Evolutionary conservation across 30 jellyfish, hydroid and myxozoan species (phyloP).

Genomic region (Calvadosia cruxmelitensis): DNA sequence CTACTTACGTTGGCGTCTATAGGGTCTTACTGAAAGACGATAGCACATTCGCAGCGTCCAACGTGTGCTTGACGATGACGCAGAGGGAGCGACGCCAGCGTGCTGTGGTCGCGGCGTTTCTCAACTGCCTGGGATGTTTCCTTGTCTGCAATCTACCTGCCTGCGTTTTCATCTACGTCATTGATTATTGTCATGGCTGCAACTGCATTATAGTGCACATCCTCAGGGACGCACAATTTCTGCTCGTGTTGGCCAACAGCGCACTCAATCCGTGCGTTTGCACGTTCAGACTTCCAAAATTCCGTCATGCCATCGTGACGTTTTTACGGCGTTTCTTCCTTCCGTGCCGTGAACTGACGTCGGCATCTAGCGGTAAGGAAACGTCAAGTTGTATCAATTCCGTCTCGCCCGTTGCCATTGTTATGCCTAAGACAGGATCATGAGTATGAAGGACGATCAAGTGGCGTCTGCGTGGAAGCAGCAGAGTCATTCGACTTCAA

Average conservation of each 20-base stretch:
- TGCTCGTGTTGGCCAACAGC: slow-evolving; percentile 31
- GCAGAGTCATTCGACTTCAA: too few species aligned
- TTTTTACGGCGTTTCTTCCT: too few species aligned
- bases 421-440: too few species aligned
- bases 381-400: too few species aligned
- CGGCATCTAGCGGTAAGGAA: too few species aligned
- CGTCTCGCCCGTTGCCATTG: too few species aligned
- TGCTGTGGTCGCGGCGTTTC: slow-evolving; percentile 36
- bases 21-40: slow-evolving; percentile 5
- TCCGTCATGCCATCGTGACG: slow-evolving; percentile 2
- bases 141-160: slow-evolving; percentile 57
- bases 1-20: slow-evolving; percentile 24
- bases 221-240: slow-evolving; percentile 26
- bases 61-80: background rate
- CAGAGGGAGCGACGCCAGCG: slow-evolving; percentile 21
- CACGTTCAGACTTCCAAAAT: slow-evolving; percentile 55
- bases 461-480: too few species aligned
- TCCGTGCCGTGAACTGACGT: too few species aligned
- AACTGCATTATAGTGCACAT: slow-evolving; percentile 27
- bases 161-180: slow-evolving; percentile 21
- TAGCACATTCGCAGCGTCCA: slow-evolving; percentile 25
- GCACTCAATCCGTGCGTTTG: slow-evolving; percentile 51
- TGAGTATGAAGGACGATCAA: too few species aligned
- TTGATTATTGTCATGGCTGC: slow-evolving; percentile 27
- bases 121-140: slow-evolving; percentile 16